A percentile compares a stretch with the other conserved stretches of the same genome.
These are phyloP conservation scores for Syrista parreyssii DNA, from an alignment of 2,888 invertebrate genomes.

Conservation along the genomic window DNA sequence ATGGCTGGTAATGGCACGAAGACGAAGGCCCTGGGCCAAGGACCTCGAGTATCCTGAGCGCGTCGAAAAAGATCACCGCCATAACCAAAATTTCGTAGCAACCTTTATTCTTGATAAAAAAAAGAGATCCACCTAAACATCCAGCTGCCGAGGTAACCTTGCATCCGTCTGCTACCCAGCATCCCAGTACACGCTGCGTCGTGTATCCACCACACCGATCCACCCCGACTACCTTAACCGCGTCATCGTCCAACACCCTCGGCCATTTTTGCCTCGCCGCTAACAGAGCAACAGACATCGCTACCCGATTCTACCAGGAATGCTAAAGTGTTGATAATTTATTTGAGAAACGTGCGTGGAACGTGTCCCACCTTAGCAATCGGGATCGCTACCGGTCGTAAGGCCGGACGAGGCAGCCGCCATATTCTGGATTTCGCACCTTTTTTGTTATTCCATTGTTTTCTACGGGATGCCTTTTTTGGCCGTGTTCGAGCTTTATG, in stretches of 20 bases:
- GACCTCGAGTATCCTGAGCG: not conserved
- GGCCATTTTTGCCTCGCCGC: not conserved
- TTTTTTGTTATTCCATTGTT: constrained; percentile 50
- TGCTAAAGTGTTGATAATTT: constrained; percentile 51
- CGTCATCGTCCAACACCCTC: not conserved
- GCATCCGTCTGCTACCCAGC: not conserved
- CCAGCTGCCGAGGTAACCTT: not conserved
- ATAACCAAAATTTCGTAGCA: not conserved
- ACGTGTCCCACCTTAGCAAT: constrained; percentile 50
- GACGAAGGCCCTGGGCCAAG: not conserved
- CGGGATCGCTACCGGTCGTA: constrained; percentile 23
- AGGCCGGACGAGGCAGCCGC: constrained; percentile 22
- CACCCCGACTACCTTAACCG: not conserved
- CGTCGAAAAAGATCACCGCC: not conserved
- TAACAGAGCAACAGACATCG: not conserved
- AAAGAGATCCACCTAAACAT: not conserved
- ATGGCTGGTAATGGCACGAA: not conserved
- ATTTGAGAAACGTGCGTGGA: constrained; percentile 61
- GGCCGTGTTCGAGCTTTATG: constrained; percentile 27
- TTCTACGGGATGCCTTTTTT: constrained; percentile 22
- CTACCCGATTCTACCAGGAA: constrained; percentile 35
- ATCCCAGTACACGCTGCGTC: not conserved
- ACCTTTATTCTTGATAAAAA: not conserved
- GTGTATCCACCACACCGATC: too few species aligned
- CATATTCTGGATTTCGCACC: constrained; percentile 53